A percentile compares a stretch with the other conserved stretches of the same genome.
Evolutionary conservation across 1,140 invertebrate species (phyloP).

Genomic region (Brachionus manjavacas): DNA sequence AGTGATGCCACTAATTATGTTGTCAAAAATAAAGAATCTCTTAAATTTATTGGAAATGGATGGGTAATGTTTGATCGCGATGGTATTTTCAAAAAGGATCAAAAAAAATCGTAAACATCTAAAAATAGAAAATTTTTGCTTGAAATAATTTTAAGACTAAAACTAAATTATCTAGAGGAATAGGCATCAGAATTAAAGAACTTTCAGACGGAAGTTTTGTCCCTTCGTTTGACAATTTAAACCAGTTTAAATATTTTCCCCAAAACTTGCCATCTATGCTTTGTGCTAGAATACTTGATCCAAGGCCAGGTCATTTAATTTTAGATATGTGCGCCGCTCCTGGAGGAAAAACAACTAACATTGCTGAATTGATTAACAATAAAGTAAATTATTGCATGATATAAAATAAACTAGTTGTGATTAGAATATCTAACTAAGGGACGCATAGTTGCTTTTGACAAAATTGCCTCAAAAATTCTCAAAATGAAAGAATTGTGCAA

Average conservation of each 20-base stretch:
- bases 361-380: slow-evolving; percentile 95
- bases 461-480: slow-evolving; percentile 80
- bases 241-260: not conserved
- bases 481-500: slow-evolving; percentile 94
- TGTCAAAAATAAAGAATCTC: not conserved
- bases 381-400: slow-evolving; percentile 58
- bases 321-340: slow-evolving; percentile 96
- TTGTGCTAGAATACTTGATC: slow-evolving; percentile 51
- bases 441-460: slow-evolving; percentile 90
- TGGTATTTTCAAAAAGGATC: not conserved
- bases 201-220: not conserved
- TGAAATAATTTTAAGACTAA: not conserved
- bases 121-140: not conserved
- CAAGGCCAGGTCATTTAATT: slow-evolving; percentile 88
- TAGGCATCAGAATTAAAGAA: not conserved
- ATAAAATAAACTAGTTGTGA: too few species aligned
- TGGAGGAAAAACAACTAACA: slow-evolving; percentile 95
- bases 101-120: not conserved
- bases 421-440: slow-evolving; percentile 59
- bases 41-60: not conserved
- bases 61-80: slow-evolving; percentile 5
- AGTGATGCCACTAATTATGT: not conserved
- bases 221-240: not conserved
- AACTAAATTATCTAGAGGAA: not conserved
- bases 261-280: slow-evolving; percentile 41